phyloP scores from a whole-genome alignment of 2,797 vertebrate genomes.

The Parauchenoglanis ngamensis region DNA sequence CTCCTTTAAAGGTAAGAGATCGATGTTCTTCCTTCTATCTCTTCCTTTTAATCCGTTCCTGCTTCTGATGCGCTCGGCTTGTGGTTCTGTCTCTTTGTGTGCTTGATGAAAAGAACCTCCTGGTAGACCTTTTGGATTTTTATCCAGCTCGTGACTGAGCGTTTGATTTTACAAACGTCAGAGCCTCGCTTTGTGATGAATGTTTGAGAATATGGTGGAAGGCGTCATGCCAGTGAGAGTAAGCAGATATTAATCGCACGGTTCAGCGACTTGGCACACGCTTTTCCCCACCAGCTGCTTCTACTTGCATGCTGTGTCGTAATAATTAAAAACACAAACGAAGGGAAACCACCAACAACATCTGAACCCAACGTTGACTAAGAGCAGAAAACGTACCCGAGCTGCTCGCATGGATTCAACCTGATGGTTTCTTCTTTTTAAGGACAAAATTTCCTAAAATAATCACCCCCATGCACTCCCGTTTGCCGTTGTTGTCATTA shows the following conservation, averaged over 20 bases:
- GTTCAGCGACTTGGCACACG: conserved; percentile 55
- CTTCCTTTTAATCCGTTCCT: background rate
- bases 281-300: conserved; percentile 67
- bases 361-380: conserved; percentile 17
- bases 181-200: conserved; percentile 42
- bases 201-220: conserved; percentile 50
- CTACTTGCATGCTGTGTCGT: conserved; percentile 54
- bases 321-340: conserved; percentile 66
- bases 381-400: background rate
- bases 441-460: background rate
- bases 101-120: conserved; percentile 33
- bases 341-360: conserved; percentile 41
- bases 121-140: background rate
- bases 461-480: background rate
- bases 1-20: conserved; percentile 77
- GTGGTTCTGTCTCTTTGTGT: background rate
- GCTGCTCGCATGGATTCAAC: background rate
- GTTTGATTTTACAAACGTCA: background rate
- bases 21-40: background rate
- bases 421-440: background rate
- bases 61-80: background rate
- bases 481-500: background rate
- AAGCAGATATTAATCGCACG: conserved; percentile 44
- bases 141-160: background rate
- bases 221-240: conserved; percentile 53